Percentiles rank a stretch among this genome's conserved stretches.
These are phyloP conservation scores for Phylloscopus whistleri DNA, from an alignment of 2,113 vertebrate genomes.

Conservation along the genomic window DNA sequence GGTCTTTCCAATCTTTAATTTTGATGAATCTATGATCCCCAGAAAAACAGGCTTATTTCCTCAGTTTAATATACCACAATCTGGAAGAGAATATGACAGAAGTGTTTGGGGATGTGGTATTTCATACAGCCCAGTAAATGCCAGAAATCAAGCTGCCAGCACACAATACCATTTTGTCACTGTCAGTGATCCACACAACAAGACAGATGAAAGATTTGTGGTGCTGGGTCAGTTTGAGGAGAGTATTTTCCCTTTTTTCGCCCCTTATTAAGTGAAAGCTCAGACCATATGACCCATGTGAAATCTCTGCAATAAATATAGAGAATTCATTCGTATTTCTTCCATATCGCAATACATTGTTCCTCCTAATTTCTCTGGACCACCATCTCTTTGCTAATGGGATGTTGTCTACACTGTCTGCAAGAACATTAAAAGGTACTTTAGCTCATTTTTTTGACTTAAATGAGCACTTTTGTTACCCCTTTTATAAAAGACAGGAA, in stretches of 20 bases:
- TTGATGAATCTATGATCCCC: slow-evolving; percentile 18
- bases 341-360: rapidly evolving
- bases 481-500: neutral
- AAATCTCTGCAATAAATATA: neutral
- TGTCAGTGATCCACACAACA: neutral
- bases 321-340: neutral
- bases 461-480: neutral
- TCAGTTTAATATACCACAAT: slow-evolving; percentile 28
- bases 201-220: neutral
- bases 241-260: rapidly evolving
- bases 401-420: neutral
- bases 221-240: rapidly evolving
- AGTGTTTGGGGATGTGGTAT: slow-evolving; percentile 30
- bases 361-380: neutral
- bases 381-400: neutral
- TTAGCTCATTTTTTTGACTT: slow-evolving; percentile 5
- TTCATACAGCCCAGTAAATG: slow-evolving; percentile 9
- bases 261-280: neutral
- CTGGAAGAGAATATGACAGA: slow-evolving; percentile 32
- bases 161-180: slow-evolving; percentile 10
- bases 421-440: neutral
- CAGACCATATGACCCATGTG: neutral
- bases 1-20: slow-evolving; percentile 53
- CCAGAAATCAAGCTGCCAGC: slow-evolving; percentile 25
- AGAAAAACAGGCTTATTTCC: slow-evolving; percentile 15